phyloP scores from a whole-genome alignment of 2,888 invertebrate species.

The Deilephila elpenor region DNA sequence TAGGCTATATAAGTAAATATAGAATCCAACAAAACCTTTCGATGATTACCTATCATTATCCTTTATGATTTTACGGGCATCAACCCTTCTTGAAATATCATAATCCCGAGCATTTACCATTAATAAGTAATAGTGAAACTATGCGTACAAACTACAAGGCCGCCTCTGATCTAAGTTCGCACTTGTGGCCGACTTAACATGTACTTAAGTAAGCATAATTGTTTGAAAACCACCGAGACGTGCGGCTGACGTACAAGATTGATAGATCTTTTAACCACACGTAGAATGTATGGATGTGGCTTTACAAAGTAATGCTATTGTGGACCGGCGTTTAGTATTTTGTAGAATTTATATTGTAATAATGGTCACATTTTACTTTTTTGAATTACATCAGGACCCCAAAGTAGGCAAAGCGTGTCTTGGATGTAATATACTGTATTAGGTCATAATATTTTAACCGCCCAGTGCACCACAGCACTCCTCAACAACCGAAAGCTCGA shows the following conservation, averaged over 20 bases:
- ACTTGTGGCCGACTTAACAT: constrained; percentile 61
- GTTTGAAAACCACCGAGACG: constrained; percentile 73
- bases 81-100: neutral
- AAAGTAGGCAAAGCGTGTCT: too few species aligned
- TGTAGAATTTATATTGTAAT: too few species aligned
- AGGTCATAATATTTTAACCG: too few species aligned
- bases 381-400: too few species aligned
- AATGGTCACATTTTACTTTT: too few species aligned
- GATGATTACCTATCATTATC: too few species aligned
- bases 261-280: constrained; percentile 62
- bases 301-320: neutral
- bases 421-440: too few species aligned
- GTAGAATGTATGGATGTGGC: constrained; percentile 50
- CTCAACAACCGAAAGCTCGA: too few species aligned
- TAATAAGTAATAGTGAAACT: neutral
- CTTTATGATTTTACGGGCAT: too few species aligned
- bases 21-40: too few species aligned
- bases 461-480: too few species aligned
- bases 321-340: neutral
- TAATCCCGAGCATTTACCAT: neutral
- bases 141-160: constrained; percentile 13
- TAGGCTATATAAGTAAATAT: too few species aligned
- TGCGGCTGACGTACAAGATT: constrained; percentile 75
- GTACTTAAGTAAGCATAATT: constrained; percentile 77
- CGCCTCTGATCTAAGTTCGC: constrained; percentile 37